A percentile compares a stretch with the other conserved stretches of the same genome.
Evolutionary conservation across 2,113 vertebrate genomes (phyloP).

Genomic region (Dasyurus viverrinus): DNA sequence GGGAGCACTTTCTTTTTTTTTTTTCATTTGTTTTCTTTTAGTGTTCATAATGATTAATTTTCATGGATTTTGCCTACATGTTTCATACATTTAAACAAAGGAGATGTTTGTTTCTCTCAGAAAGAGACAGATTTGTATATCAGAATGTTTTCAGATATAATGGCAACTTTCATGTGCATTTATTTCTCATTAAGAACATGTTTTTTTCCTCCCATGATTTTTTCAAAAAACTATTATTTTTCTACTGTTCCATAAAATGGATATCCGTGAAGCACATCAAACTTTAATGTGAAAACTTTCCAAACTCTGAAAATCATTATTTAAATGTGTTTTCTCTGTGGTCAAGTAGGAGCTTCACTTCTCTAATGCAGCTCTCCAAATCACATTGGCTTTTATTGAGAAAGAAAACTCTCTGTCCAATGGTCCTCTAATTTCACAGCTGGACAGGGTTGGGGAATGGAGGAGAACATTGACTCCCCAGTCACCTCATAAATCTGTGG

Average conservation of each 20-base stretch:
- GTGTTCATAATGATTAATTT: constrained; percentile 2
- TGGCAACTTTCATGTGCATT: constrained; percentile 16
- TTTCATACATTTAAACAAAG: neutral
- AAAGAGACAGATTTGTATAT: neutral
- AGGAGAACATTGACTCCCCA: neutral
- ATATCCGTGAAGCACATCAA: neutral
- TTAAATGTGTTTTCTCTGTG: neutral
- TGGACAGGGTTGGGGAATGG: neutral
- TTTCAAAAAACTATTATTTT: constrained; percentile 54
- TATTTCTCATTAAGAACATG: constrained; percentile 49
- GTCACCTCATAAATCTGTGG: neutral
- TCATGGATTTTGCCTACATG: constrained; percentile 1
- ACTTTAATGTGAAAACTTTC: constrained; percentile 5
- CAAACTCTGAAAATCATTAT: neutral
- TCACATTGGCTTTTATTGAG: neutral
- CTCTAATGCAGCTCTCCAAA: neutral
- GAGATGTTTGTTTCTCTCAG: neutral
- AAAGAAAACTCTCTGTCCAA: neutral
- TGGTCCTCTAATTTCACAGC: neutral
- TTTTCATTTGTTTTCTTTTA: neutral
- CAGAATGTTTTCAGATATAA: neutral
- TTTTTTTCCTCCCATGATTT: constrained; percentile 28
- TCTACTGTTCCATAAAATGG: constrained; percentile 32
- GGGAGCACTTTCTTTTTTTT: neutral
- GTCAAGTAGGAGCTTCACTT: neutral